These are phyloP conservation scores for Pristiophorus japonicus DNA, from an alignment of 2,113 vertebrate genomes.

Conservation along the genomic window DNA sequence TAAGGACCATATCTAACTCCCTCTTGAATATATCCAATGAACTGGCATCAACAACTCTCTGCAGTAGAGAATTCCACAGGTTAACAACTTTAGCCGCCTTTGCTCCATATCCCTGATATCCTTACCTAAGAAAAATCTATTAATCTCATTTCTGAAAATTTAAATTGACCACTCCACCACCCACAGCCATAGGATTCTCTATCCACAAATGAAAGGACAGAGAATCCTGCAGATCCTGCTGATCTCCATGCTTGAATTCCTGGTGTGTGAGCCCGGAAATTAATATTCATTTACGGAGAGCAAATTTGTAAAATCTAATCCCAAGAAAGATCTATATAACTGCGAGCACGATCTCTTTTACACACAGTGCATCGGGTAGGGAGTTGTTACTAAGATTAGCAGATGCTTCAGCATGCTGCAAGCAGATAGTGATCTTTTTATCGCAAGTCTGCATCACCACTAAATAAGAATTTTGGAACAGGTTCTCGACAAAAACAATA, in stretches of 20 bases:
- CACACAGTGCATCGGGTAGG: not conserved
- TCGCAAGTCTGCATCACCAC: conserved; percentile 13
- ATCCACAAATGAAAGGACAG: too few relatives aligned
- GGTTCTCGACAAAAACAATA: conserved; percentile 22
- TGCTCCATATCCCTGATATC: not conserved
- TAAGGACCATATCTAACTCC: too few relatives aligned
- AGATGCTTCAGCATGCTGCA: not conserved
- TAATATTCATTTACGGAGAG: not conserved
- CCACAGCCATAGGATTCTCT: too few relatives aligned
- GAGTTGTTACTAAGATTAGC: not conserved
- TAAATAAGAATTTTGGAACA: conserved; percentile 24
- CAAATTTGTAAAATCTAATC: not conserved
- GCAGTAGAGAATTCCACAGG: too few relatives aligned
- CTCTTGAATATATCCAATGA: too few relatives aligned
- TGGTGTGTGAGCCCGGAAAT: not conserved
- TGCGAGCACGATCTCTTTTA: not conserved
- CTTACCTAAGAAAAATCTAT: not conserved
- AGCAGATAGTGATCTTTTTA: not conserved
- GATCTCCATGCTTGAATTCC: not conserved
- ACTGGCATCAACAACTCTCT: too few relatives aligned
- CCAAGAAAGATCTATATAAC: not conserved
- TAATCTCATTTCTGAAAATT: not conserved
- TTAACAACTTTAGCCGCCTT: too few relatives aligned
- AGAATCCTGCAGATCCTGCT: not conserved
- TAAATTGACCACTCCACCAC: not conserved